phyloP scores from a whole-genome alignment of 2,888 invertebrate species.

The Ormia ochracea region DNA sequence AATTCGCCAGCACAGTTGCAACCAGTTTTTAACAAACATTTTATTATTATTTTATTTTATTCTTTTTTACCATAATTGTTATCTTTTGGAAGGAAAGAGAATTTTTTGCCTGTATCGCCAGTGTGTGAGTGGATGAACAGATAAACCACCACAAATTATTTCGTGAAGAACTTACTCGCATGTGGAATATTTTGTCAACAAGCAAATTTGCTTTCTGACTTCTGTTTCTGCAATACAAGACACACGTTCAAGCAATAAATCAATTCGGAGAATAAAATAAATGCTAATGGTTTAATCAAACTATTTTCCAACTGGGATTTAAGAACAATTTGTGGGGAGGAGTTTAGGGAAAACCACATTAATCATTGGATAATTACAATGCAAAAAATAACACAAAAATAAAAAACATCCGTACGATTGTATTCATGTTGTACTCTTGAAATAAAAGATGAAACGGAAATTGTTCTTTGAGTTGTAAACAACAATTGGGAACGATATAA shows the following conservation, averaged over 20 bases:
- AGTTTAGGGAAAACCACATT: conserved; percentile 26
- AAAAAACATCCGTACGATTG: neutral
- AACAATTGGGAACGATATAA: too few species aligned
- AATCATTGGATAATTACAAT: conserved; percentile 35
- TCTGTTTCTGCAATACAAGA: conserved; percentile 11
- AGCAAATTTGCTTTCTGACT: neutral
- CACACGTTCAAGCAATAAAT: conserved; percentile 55
- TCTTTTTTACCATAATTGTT: too few species aligned
- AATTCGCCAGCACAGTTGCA: too few species aligned
- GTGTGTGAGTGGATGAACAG: neutral
- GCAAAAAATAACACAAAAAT: neutral
- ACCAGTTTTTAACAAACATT: too few species aligned
- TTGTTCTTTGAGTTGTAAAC: too few species aligned
- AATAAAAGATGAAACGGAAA: neutral
- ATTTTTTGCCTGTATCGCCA: too few species aligned
- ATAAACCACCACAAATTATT: conserved; percentile 15
- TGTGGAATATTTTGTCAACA: neutral
- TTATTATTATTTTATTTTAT: too few species aligned
- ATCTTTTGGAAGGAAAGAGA: too few species aligned
- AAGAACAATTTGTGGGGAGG: conserved; percentile 21
- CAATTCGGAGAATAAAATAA: conserved; percentile 38
- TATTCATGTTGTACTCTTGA: neutral
- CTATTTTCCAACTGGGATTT: conserved; percentile 47
- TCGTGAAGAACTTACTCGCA: too few species aligned
- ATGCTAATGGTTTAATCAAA: conserved; percentile 40